Percentiles rank a stretch among this genome's conserved stretches.
Evolutionary conservation across 1,140 invertebrate genomes (phyloP).

Genomic region (Globodera rostochiensis): DNA sequence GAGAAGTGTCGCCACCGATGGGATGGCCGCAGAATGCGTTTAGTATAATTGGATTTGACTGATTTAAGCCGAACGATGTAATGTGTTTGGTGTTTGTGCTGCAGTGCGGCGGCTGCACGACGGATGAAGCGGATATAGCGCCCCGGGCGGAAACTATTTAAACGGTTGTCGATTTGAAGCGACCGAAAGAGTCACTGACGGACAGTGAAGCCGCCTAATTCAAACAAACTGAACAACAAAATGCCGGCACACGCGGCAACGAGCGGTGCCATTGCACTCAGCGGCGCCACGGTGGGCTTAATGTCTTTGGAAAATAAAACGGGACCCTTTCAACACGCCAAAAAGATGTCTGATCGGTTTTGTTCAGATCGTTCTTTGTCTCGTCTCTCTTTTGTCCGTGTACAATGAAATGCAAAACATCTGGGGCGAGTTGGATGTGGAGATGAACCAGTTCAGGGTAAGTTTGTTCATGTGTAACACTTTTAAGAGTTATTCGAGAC

Average conservation of each 20-base stretch:
- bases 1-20: no score
- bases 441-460: constrained; percentile 59
- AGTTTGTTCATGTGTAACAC: background rate
- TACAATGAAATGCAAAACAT: constrained; percentile 62
- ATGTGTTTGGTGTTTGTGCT: background rate
- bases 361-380: constrained; percentile 44
- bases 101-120: background rate
- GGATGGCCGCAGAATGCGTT: no score
- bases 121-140: background rate
- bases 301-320: background rate
- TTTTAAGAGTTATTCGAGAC: no score
- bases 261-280: constrained; percentile 54
- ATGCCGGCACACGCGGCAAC: constrained; percentile 48
- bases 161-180: background rate
- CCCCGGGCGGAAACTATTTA: constrained; percentile 8
- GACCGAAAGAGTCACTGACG: background rate
- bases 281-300: constrained; percentile 48
- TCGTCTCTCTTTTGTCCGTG: constrained; percentile 54
- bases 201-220: background rate
- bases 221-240: background rate
- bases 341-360: background rate
- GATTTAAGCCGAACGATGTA: no score
- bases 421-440: constrained; percentile 59
- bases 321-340: background rate
- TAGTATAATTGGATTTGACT: no score